These are phyloP conservation scores for Emys orbicularis DNA, from an alignment of 2,797 vertebrate species.

Conservation along the genomic window DNA sequence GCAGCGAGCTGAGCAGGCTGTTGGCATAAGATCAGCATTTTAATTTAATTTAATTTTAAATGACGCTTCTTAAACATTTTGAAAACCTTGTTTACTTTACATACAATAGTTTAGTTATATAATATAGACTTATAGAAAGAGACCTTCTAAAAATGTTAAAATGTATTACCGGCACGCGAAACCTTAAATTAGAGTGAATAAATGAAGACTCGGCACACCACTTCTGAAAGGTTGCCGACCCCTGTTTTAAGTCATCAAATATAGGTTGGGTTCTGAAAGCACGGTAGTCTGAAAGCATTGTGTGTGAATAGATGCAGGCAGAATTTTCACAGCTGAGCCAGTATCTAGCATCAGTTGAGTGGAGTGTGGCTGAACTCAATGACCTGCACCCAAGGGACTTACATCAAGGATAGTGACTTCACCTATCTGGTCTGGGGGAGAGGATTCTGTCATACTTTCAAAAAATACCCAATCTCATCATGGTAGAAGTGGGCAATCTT, in stretches of 20 bases:
- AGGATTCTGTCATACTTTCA: not conserved
- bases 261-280: not conserved
- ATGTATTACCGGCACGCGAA: too few species aligned
- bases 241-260: not conserved
- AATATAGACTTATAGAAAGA: too few species aligned
- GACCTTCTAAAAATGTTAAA: too few species aligned
- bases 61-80: too few species aligned
- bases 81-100: too few species aligned
- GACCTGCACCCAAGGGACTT: not conserved
- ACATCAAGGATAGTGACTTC: not conserved
- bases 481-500: not conserved
- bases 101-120: too few species aligned
- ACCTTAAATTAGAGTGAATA: too few species aligned
- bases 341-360: not conserved
- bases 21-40: too few species aligned
- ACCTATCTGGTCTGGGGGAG: not conserved
- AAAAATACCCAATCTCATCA: not conserved
- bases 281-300: not conserved
- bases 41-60: too few species aligned
- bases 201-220: too few species aligned
- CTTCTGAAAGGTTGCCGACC: too few species aligned
- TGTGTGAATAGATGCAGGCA: not conserved
- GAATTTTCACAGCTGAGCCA: not conserved
- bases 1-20: too few species aligned
- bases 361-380: not conserved